Conservation (phyloP, 1,140 invertebrate species). For the Drosophila mojavensis region DNA sequence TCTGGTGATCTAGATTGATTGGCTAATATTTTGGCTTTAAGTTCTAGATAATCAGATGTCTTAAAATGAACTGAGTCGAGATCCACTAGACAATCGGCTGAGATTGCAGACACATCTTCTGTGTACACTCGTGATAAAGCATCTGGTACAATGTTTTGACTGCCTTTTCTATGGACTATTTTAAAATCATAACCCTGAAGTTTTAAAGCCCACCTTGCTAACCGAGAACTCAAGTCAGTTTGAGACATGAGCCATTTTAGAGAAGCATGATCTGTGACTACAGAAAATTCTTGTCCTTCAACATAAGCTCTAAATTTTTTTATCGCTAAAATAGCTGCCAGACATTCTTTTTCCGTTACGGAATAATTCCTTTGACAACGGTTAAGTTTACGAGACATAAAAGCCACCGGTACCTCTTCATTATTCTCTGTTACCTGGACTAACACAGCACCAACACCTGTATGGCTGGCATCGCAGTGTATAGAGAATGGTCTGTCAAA, state of each 20-base stretch:
- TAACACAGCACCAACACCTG: constrained; percentile 4
- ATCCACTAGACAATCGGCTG: not conserved
- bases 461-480: constrained; percentile 1
- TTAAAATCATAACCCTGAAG: not conserved
- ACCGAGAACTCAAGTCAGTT: not conserved
- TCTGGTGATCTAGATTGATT: no score
- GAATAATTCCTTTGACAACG: not conserved
- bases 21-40: not conserved
- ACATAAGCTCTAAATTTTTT: constrained; percentile 3
- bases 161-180: not conserved
- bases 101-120: no score
- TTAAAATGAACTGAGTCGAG: not conserved
- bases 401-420: not conserved
- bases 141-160: not conserved
- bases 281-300: constrained; percentile 2
- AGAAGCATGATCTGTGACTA: constrained; percentile 10
- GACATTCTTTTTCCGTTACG: constrained; percentile 10
- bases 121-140: no score
- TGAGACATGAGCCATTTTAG: constrained; percentile 11
- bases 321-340: not conserved
- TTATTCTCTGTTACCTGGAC: not conserved
- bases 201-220: constrained; percentile 6
- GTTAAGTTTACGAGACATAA: not conserved
- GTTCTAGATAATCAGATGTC: not conserved
- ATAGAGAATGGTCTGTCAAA: not conserved